Evolutionary conservation across 2,888 invertebrate genomes (phyloP).

Genomic region (Lucinisca nassula): DNA sequence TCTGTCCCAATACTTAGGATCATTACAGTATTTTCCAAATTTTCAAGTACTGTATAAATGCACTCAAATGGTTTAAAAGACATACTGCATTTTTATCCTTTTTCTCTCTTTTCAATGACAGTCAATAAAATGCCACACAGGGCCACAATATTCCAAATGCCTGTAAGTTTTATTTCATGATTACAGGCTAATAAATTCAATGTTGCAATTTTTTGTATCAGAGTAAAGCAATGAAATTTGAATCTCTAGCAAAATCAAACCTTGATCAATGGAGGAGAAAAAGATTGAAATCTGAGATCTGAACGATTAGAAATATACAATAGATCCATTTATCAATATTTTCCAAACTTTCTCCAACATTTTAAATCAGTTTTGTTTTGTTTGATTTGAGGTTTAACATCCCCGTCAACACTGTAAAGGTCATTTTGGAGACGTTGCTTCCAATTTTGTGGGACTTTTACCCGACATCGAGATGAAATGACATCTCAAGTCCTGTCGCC

Average conservation of each 20-base stretch:
- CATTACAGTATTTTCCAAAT: too few relatives aligned
- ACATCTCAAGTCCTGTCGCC: too few relatives aligned
- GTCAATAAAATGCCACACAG: neutral
- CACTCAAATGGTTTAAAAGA: neutral
- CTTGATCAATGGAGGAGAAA: neutral
- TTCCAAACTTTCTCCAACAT: neutral
- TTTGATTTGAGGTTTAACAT: too few relatives aligned
- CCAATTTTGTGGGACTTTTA: too few relatives aligned
- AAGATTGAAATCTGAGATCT: neutral
- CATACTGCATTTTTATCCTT: neutral
- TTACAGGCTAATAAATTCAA: neutral
- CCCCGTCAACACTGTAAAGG: too few relatives aligned
- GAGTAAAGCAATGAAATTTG: neutral
- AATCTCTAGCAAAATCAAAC: neutral
- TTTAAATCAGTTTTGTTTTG: too few relatives aligned
- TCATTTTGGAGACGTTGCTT: too few relatives aligned
- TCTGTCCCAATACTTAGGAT: too few relatives aligned
- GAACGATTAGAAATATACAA: neutral
- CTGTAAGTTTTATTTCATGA: neutral
- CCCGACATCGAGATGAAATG: too few relatives aligned
- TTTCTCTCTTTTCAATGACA: neutral
- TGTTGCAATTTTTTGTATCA: neutral
- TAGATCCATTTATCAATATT: neutral
- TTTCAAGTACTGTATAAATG: neutral
- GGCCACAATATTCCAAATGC: neutral